Percentiles rank a stretch among this genome's conserved stretches.
These are phyloP conservation scores for Pyrocoelia pectoralis DNA, from an alignment of 2,888 invertebrate species.

Conservation along the genomic window DNA sequence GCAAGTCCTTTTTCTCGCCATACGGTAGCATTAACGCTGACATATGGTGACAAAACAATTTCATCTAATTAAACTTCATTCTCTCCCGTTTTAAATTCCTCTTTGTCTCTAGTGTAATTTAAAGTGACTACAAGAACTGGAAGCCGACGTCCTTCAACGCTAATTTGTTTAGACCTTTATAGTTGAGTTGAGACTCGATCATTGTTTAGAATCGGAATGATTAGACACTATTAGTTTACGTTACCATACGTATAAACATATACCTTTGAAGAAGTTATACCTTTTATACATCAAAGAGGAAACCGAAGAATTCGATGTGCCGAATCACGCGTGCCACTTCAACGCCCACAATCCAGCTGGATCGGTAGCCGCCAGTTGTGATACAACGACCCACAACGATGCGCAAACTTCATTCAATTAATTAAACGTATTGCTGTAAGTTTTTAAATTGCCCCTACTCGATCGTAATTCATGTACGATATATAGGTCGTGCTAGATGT, in stretches of 20 bases:
- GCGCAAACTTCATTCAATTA: slow-evolving; percentile 57
- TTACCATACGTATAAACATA: slow-evolving; percentile 36
- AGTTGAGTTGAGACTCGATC: slow-evolving; percentile 19
- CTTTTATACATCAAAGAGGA: slow-evolving; percentile 38
- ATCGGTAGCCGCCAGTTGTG: slow-evolving; percentile 46
- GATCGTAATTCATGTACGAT: slow-evolving; percentile 29
- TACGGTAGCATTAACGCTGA: not conserved
- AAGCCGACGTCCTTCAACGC: slow-evolving; percentile 34
- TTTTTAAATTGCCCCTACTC: slow-evolving; percentile 30
- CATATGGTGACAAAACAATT: slow-evolving; percentile 7
- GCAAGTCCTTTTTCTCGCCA: not conserved
- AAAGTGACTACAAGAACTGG: slow-evolving; percentile 24
- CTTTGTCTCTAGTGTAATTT: slow-evolving; percentile 14
- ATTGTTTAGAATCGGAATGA: slow-evolving; percentile 37
- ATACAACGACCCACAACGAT: slow-evolving; percentile 56
- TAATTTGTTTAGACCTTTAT: slow-evolving; percentile 30
- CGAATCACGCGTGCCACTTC: slow-evolving; percentile 45
- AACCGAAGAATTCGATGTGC: slow-evolving; percentile 37
- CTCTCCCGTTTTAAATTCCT: slow-evolving; percentile 13
- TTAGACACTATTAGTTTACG: slow-evolving; percentile 39
- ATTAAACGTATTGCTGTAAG: slow-evolving; percentile 42
- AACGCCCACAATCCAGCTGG: slow-evolving; percentile 38
- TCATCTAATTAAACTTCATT: slow-evolving; percentile 9
- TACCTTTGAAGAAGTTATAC: slow-evolving; percentile 33
- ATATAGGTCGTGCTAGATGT: slow-evolving; percentile 29